A percentile compares a stretch with the other conserved stretches of the same genome.
phyloP scores from a whole-genome alignment of 2,888 invertebrate genomes.

The Artemia sinica region DNA sequence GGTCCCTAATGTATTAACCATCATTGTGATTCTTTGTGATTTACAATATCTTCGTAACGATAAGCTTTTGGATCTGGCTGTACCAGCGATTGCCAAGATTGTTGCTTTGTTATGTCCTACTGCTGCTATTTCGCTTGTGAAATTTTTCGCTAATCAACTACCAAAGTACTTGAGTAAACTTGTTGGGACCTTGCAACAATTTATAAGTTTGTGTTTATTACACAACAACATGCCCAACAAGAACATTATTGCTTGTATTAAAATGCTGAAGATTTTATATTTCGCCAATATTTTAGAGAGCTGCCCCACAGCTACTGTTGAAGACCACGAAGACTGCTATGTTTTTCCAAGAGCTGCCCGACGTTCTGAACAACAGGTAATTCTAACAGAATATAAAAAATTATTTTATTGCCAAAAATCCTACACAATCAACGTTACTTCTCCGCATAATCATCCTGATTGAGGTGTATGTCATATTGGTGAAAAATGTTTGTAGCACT shows the following conservation, averaged over 20 bases:
- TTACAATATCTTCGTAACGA: conserved; percentile 52
- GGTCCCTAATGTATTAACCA: conserved; percentile 35
- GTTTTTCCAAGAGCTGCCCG: conserved; percentile 2
- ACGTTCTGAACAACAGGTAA: background rate
- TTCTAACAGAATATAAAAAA: background rate
- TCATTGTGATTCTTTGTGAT: conserved; percentile 57
- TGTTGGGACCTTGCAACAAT: conserved; percentile 57
- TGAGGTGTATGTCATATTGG: no score
- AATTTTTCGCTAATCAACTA: conserved; percentile 56
- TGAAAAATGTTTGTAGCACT: no score
- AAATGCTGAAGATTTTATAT: conserved; percentile 48
- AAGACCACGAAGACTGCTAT: conserved; percentile 35
- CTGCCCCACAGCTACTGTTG: conserved; percentile 19
- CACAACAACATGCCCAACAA: conserved; percentile 62
- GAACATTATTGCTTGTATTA: conserved; percentile 63
- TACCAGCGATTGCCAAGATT: conserved; percentile 52
- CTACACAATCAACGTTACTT: no score
- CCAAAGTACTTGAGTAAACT: conserved; percentile 36
- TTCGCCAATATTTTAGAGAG: conserved; percentile 78
- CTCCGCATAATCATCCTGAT: no score
- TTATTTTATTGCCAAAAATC: no score
- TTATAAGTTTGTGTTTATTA: conserved; percentile 67
- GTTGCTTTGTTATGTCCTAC: conserved; percentile 51
- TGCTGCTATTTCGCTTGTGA: conserved; percentile 60
- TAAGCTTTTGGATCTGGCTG: conserved; percentile 62